These are phyloP conservation scores for Drosophila incognita DNA, from an alignment of 2,888 invertebrate species.

Conservation along the genomic window DNA sequence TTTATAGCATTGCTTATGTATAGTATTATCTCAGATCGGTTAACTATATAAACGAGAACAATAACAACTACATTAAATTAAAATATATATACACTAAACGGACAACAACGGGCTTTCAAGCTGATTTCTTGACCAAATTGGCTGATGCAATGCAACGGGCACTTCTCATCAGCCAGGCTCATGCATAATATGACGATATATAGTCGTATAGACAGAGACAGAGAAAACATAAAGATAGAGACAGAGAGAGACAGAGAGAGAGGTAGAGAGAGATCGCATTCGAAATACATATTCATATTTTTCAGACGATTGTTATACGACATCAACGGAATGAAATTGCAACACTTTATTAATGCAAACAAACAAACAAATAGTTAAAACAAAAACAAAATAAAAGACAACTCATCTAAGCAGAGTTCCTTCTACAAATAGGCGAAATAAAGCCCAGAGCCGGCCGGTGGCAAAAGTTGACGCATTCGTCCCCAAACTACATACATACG, in stretches of 20 bases:
- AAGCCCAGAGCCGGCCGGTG: conserved; percentile 47
- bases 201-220: conserved; percentile 16
- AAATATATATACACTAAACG: conserved; percentile 38
- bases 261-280: conserved; percentile 7
- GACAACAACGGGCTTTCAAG: conserved; percentile 63
- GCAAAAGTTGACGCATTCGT: conserved; percentile 10
- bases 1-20: not conserved
- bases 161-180: conserved; percentile 76
- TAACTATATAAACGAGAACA: conserved; percentile 35
- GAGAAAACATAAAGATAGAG: not conserved
- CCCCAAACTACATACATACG: conserved; percentile 39
- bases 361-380: not conserved
- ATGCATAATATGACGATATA: conserved; percentile 58
- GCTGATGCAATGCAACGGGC: conserved; percentile 83
- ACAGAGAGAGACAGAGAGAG: not conserved
- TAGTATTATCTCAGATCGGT: conserved; percentile 13
- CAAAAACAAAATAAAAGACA: conserved; percentile 1
- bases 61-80: conserved; percentile 41
- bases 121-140: conserved; percentile 68
- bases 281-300: conserved; percentile 50
- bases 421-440: not conserved
- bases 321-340: conserved; percentile 22
- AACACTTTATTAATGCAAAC: conserved; percentile 10
- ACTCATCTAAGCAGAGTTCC: conserved; percentile 15
- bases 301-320: conserved; percentile 29